phyloP scores from a whole-genome alignment of 1,140 invertebrate species.

The Trichonephila inaurata region DNA sequence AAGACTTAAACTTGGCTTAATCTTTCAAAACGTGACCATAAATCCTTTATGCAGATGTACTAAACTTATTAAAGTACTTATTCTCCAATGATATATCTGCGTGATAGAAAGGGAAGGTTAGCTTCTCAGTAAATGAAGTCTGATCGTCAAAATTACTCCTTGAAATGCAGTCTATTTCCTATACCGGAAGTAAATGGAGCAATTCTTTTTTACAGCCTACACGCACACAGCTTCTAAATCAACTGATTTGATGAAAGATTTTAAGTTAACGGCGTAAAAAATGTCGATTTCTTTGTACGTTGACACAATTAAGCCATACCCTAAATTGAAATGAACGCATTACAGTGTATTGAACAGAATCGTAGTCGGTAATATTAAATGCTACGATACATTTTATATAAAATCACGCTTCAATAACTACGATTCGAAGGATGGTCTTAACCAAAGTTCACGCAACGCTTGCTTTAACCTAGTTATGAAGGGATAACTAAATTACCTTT shows the following conservation, averaged over 20 bases:
- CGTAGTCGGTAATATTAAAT: constrained; percentile 46
- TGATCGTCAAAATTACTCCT: not conserved
- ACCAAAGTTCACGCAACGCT: constrained; percentile 71
- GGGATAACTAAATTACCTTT: constrained; percentile 73
- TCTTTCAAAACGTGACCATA: too few relatives aligned
- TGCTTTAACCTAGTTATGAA: constrained; percentile 73
- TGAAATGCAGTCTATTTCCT: constrained; percentile 10
- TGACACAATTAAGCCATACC: constrained; percentile 12
- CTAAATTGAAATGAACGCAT: not conserved
- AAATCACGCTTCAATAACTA: constrained; percentile 70
- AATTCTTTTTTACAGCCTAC: constrained; percentile 13
- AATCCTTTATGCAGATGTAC: too few relatives aligned
- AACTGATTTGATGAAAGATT: not conserved
- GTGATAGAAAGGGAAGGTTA: not conserved
- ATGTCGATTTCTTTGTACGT: not conserved
- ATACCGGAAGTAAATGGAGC: not conserved
- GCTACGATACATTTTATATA: constrained; percentile 74
- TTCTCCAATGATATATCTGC: too few relatives aligned
- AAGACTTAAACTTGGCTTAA: too few relatives aligned
- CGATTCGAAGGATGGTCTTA: constrained; percentile 54
- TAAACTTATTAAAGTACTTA: too few relatives aligned
- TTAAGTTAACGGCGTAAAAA: not conserved
- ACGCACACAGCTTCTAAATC: constrained; percentile 22
- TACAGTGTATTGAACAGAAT: constrained; percentile 18
- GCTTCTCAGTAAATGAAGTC: constrained; percentile 9